Evolutionary conservation across 1,140 invertebrate species (phyloP), one percentile per base, ranked within the genome.

Genomic region (Dermatophagoides farinae): DNA sequence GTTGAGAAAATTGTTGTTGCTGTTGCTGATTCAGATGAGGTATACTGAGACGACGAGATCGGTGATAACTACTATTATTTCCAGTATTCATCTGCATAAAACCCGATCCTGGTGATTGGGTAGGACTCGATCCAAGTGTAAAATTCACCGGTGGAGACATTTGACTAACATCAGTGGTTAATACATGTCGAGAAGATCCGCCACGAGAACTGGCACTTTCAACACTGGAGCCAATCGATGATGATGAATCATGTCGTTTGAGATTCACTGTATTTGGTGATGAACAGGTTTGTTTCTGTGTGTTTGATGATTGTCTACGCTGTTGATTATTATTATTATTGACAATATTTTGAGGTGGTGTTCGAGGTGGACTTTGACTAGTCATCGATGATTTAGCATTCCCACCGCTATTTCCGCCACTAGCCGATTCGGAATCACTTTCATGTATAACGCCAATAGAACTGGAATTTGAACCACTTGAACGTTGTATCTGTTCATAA

Each of bases 401-500:
- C n/a, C 16, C 43, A 20, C 12, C 22, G 38, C 40, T 41, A 20
- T 31, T 31, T 49, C 22, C 18, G 6, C 47, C 18, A 20, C 18
- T 50, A 16, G 47, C 12, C 10, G 10, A 37, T 16, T 57, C 40
- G 12, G 37, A 41, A 25, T 41, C 54, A 49, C 58, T 60, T n/a
- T 60, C 46, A 18, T 31, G 41, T 16, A 31, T 50, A 44, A 46
- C 58, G 41, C 58, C 58, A 46, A 44, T 57, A 9, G 9, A n/a
- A 50, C 50, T 62, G 6, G 18, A 20, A 44, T 41, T 61, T 0
- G 55, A 60, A 14, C 55, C 61, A 44, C 22, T 49, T 41, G 62
- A 64, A 44, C 61, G 64, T 22, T 66, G 62, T 12, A 67, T 67
- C 37, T 63, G 60, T 18, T 64, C 63, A 44, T 62, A 67, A 22